Evolutionary conservation across 2,888 invertebrate genomes (phyloP).

Genomic region (Lithophane semibrunnea): DNA sequence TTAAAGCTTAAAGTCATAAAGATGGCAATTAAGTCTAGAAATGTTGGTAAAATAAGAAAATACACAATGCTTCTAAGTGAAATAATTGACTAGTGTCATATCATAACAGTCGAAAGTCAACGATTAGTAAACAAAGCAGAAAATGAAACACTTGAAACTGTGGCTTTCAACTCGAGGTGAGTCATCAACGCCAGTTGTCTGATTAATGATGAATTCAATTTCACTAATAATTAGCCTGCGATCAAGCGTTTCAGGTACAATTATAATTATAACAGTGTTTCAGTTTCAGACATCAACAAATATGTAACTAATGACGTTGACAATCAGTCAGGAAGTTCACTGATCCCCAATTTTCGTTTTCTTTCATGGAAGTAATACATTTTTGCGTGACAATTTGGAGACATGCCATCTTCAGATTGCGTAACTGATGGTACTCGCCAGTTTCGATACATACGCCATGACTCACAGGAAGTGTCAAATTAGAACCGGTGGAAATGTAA

Average conservation of each 20-base stretch:
- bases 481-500: constrained; percentile 69
- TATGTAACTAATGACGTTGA: constrained; percentile 66
- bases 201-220: constrained; percentile 72
- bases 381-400: constrained; percentile 77
- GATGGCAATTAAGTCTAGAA: constrained; percentile 64
- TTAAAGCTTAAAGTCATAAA: constrained; percentile 68
- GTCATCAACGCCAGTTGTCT: constrained; percentile 67
- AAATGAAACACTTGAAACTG: constrained; percentile 70
- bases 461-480: constrained; percentile 78
- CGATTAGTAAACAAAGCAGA: constrained; percentile 69
- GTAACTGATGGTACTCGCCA: constrained; percentile 72
- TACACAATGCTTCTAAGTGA: constrained; percentile 42
- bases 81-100: constrained; percentile 61
- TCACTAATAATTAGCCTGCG: constrained; percentile 73
- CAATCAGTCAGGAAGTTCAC: constrained; percentile 69
- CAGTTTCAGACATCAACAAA: constrained; percentile 54
- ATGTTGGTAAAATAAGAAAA: constrained; percentile 48
- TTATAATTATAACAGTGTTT: constrained; percentile 64
- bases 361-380: constrained; percentile 78
- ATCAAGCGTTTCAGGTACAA: constrained; percentile 70
- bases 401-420: constrained; percentile 78
- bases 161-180: constrained; percentile 70
- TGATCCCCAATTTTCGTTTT: constrained; percentile 76
- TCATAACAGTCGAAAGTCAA: constrained; percentile 65
- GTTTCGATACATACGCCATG: constrained; percentile 67